These are phyloP conservation scores for Phoeniculus purpureus DNA, from an alignment of 2,797 vertebrate genomes.

Conservation along the genomic window DNA sequence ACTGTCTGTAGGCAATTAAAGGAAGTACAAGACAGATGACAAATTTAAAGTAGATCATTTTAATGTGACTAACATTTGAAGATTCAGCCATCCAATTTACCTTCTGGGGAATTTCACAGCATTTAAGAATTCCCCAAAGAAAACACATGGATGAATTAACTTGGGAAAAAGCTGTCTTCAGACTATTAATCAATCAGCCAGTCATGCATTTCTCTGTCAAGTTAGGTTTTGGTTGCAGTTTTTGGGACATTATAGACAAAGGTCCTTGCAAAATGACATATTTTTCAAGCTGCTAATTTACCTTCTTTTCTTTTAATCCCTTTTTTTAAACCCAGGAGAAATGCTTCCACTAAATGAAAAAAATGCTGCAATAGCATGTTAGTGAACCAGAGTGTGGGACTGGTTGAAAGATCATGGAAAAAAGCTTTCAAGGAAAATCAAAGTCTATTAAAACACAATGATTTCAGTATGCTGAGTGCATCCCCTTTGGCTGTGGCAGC, in stretches of 20 bases:
- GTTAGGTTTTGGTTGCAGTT: background rate
- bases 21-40: slow-evolving; percentile 16
- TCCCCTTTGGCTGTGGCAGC: background rate
- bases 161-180: background rate
- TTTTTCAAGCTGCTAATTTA: background rate
- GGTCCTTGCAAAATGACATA: background rate
- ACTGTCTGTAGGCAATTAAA: slow-evolving; percentile 9
- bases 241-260: background rate
- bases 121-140: slow-evolving; percentile 27
- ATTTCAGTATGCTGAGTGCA: background rate
- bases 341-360: background rate
- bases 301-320: background rate
- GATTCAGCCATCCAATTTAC: background rate
- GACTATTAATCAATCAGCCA: background rate
- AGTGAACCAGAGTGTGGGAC: background rate
- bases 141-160: background rate
- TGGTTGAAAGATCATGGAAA: background rate
- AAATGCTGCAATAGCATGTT: background rate
- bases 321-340: background rate
- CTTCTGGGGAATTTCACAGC: background rate
- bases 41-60: slow-evolving; percentile 31
- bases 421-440: background rate
- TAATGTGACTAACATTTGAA: slow-evolving; percentile 23
- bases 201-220: background rate
- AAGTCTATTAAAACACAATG: background rate